Evolutionary conservation across 2,888 invertebrate species (phyloP).

Genomic region (Himalopsyche anomala): DNA sequence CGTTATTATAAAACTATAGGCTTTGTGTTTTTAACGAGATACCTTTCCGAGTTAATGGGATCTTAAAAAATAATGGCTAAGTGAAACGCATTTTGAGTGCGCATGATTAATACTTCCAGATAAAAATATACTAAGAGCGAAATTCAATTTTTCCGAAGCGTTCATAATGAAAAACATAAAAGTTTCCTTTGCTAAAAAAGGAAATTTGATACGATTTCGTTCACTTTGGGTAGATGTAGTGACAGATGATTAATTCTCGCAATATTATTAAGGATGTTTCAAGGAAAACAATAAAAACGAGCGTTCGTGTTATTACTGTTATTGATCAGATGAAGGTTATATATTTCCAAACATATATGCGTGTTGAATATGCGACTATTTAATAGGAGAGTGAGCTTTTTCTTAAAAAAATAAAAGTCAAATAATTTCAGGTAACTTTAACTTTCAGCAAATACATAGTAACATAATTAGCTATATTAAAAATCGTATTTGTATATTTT

Average conservation of each 20-base stretch:
- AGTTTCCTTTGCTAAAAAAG: not conserved
- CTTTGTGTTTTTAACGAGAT: slow-evolving; percentile 26
- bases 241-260: not conserved
- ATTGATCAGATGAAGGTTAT: not conserved
- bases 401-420: no score
- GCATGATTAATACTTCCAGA: slow-evolving; percentile 12
- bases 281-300: not conserved
- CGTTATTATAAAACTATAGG: slow-evolving; percentile 9
- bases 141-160: slow-evolving; percentile 30
- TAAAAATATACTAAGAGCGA: not conserved
- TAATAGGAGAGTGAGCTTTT: no score
- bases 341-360: no score
- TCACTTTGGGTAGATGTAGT: not conserved
- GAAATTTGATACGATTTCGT: not conserved
- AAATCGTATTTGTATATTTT: no score
- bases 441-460: no score
- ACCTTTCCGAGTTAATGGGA: slow-evolving; percentile 19
- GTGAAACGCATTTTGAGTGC: slow-evolving; percentile 31
- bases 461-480: no score
- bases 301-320: not conserved
- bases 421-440: no score
- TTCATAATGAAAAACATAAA: slow-evolving; percentile 17
- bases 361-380: no score
- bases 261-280: not conserved
- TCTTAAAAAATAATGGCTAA: slow-evolving; percentile 31